Conservation (phyloP, 2,113 vertebrate species). For the Gnathonemus longibarbis region DNA sequence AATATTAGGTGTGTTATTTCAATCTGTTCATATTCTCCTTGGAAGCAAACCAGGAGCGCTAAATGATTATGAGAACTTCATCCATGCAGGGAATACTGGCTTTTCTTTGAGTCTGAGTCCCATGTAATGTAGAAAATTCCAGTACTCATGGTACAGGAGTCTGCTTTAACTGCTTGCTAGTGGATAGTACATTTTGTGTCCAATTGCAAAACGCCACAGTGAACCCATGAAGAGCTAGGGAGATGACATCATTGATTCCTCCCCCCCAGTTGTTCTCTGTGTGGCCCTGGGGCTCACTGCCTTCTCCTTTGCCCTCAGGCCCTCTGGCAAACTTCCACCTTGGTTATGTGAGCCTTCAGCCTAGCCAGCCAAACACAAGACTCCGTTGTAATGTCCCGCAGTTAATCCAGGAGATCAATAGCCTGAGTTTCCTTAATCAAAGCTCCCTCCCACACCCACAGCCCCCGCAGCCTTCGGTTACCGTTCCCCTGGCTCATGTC, state of each 20-base stretch:
- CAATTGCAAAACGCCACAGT: not conserved
- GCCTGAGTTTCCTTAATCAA: slow-evolving; percentile 37
- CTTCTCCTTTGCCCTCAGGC: not conserved
- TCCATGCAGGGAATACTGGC: not conserved
- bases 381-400: slow-evolving; percentile 32
- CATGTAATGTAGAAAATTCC: not conserved
- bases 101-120: not conserved
- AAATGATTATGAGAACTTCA: slow-evolving; percentile 6
- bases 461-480: not conserved
- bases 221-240: not conserved
- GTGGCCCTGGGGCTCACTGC: slow-evolving; percentile 1
- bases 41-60: not conserved
- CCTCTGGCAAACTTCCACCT: slow-evolving; percentile 8
- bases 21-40: slow-evolving; percentile 2
- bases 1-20: slow-evolving; percentile 9
- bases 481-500: not conserved
- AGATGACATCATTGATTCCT: not conserved
- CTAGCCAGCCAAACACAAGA: slow-evolving; percentile 35
- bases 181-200: not conserved
- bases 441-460: not conserved
- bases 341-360: slow-evolving; percentile 21
- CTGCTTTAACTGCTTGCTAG: not conserved
- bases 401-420: slow-evolving; percentile 50
- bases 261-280: not conserved
- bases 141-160: not conserved